Evolutionary conservation across 2,113 vertebrate genomes (phyloP), one percentile per base, ranked within the genome.

Genomic region (Lepidiolamprologus cunningtoni): DNA sequence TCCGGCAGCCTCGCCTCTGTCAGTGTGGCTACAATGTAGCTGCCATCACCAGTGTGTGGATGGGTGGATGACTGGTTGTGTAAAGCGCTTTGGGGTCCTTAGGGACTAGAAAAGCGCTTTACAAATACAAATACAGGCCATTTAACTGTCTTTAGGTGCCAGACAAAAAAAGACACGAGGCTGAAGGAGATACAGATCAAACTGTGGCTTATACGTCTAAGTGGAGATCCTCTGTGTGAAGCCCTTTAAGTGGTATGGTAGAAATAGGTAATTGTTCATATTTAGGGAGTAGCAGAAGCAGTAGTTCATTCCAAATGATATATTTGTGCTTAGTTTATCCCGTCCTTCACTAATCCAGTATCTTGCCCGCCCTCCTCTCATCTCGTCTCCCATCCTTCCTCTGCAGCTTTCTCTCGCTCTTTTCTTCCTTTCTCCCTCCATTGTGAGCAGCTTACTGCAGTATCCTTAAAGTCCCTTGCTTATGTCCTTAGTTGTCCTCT

Each of bases 401-500:
- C 80, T 40, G 53, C 54, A 45, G 35, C 53, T 11, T 76, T 17
- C 89, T 76, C 17, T 81, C 84, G 45, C 71, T 86, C 84, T 82
- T 45, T 73, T 45, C 42, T 31, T 42, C n/a, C 58, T 58, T 85
- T 76, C 84, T 68, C 79, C 19, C 61, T 9, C 52, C 71, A 63
- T 58, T 78, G 66, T 86, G 85, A 91, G 92, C 83, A 85, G 93
- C 91, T 93, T 93, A 92, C 92, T 91, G 94, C 94, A 96, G 92
- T 95, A 92, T 95, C 94, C 94, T 94, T 91, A 95, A 92, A 94
- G 91, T 93, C 92, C 90, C 92, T 87, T 84, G 81, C 76, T 16
- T 83, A 91, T 96, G 94, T 95, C 95, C 95, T 94, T 90, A 94
- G 87, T 89, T 95, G 94, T 95, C 93, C 94, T 93, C 86, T 82